Base-by-base conservation (phyloP, 1,140 invertebrate genomes). In the Argopecten irradians region DNA sequence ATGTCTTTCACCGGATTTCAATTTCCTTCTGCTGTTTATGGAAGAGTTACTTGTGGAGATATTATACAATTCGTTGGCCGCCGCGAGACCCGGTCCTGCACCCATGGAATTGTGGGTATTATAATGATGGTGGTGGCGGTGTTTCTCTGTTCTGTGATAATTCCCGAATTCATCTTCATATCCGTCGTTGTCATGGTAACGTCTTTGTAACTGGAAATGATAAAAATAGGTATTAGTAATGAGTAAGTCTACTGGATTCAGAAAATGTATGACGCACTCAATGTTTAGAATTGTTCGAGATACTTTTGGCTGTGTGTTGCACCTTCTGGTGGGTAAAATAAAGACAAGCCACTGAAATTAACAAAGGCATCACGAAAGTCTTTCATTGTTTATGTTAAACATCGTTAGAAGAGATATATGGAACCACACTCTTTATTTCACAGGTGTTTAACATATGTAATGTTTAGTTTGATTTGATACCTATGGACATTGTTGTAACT, bases 21-120 rank as follows among this genome's bases (percentile, higher is more conserved):
- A 88, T 87, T 87, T 88, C 88, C 87, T 90, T 87, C 55, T 83
- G 87, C 89, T 90, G 41, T 88, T 85, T 83, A 90, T 71, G 34
- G 89, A 88, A 32, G 89, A 90, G 82, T 90, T 83, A 85, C 89
- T 90, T 36, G 85, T 35, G 32, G 89, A 90, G 82, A 85, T 87
- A 85, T 86, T 84, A 34, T 43, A 34, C 46, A 87, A 88, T 13
- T 82, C 87, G 22, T 84, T 83, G 19, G 82, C 86, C 1, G 32
- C 55, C 34, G 87, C 89, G n/a, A 82, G 82, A 13, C 85, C 82
- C 35, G 86, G 82, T 0, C 86, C 87, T 16, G n/a, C 82, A 39
- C 85, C 41, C 36, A 43, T 71, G 19, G 41, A 41, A 83, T 84
- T 84, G 22, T 85, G 83, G 19, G 33, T 33, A 32, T 88, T 83